Base-by-base conservation (phyloP, 2,888 invertebrate genomes). In the Rhagonycha fulva region DNA sequence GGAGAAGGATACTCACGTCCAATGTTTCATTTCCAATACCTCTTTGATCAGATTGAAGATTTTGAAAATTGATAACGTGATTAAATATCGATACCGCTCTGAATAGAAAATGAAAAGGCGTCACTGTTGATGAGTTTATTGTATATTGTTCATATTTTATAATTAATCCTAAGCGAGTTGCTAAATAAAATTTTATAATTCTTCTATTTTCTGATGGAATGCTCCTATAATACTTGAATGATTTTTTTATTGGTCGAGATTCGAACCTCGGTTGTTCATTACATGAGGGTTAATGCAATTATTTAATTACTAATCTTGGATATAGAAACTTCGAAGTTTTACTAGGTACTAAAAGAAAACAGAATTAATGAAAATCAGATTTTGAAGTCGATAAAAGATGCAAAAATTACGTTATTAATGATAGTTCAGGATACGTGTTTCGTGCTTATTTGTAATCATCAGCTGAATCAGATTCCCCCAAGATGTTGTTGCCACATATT, bases 51-150 rank as follows among this genome's bases (percentile, higher is more conserved):
- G 81, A 81, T 81, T 78, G 72, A 76, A 82, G 82, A 82, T 82
- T 82, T 82, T 81, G 80, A 80, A 82, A 82, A 81, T 80, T 79
- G 82, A 82, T 82, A 82, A 82, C 80, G 78, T 80, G 80, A 82
- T 82, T 81, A 82, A 81, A 82, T 80, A 81, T 76, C 80, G 82
- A 82, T 80, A 81, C 79, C 80, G 80, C 76, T 82, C 76, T 80
- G 77, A 81, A 82, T 80, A 76, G 81, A 82, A 81, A 81, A 79
- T 79, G 76, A 77, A 76, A 76, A 77, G 77, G 76, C 76, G 67
- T 68, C 73, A 67, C 74, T 67, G 62, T 67, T 74, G 76, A 76
- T 71, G 76, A 76, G 76, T 76, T 74, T 74, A 74, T 67, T 76
- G 70, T 76, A 72, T 72, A 76, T 72, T 68, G 63, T 24, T 66